Evolutionary conservation across 2,113 vertebrate genomes (phyloP).

Genomic region (Centropus unirufus): DNA sequence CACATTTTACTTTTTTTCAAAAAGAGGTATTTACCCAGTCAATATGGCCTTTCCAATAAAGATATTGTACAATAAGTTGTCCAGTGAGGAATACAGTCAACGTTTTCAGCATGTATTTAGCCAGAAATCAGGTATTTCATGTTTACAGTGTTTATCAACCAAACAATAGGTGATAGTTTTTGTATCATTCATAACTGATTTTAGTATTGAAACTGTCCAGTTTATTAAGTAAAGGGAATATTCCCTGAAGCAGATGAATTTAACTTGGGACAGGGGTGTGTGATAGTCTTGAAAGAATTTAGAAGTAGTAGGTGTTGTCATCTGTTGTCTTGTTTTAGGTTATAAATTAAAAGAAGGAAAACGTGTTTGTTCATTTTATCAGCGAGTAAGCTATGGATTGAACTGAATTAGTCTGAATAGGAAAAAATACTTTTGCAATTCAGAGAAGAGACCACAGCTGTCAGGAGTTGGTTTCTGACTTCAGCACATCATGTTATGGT

Average conservation of each 20-base stretch:
- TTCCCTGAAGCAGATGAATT: background rate
- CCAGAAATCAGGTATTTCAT: background rate
- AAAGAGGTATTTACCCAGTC: background rate
- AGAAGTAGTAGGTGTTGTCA: background rate
- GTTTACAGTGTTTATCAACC: background rate
- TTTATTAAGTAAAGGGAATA: background rate
- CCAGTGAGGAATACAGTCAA: background rate
- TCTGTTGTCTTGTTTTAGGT: background rate
- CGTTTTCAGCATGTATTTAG: background rate
- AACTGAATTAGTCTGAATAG: background rate
- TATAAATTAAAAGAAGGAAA: background rate
- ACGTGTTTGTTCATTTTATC: background rate
- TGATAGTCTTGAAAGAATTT: background rate
- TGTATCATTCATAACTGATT: background rate
- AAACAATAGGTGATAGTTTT: background rate
- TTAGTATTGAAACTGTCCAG: background rate
- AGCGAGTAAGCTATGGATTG: background rate
- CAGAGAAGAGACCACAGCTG: background rate
- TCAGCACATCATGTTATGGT: background rate
- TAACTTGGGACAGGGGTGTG: fast-evolving
- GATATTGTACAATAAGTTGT: background rate
- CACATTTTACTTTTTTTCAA: background rate
- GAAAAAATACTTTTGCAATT: background rate
- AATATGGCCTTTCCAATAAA: background rate
- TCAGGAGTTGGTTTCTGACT: background rate